Base-by-base conservation (phyloP, 2,113 vertebrate genomes). In the Tinamus guttatus region DNA sequence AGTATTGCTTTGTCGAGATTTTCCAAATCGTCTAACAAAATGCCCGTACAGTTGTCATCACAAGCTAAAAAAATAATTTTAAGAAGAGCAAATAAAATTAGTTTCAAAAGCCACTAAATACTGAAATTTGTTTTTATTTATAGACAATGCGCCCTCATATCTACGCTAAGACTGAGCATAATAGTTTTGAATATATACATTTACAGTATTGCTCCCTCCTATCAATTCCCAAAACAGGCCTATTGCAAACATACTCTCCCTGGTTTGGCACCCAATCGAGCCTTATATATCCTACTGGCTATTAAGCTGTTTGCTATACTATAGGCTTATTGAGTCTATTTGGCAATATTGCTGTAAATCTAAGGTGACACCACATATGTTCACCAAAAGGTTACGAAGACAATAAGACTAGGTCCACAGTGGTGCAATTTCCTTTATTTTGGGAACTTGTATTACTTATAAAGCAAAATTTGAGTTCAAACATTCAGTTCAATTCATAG, bases 31-130 rank as follows among this genome's bases (percentile, higher is more conserved):
- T 98, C 96, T 68, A 99, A 96, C 56, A 99, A 85, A 54, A 98
- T 41, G 5, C 98, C 98, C 9, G 97, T 98, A 93, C 99, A 99
- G 25, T 97, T 96, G 38, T 99, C 99, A 79, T 99, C 96, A 93
- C 99, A 99, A 8, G 98, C 99, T 99, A 58, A 64, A 78, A 10
- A 86, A 86, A 76, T 0, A 9, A 90, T 86, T 87, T 93, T 13
- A 84, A 81, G 58, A 86, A 58, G 14, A 47, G 19, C 5, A 76
- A 74, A 18, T 2, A 34, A 51, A 14, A 64, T 67, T 24, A 85
- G 24, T 3, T 32, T 77, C 60, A 51, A 78, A 79, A 87, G 17
- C 14, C 27, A 87, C 8, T 41, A 84, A 71, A 52, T 38, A 22
- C 16, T 7, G 11, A 60, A 40, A 34, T 59, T 62, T 22, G 25